phyloP scores from a whole-genome alignment of 2,113 vertebrate genomes.

The Podocnemis expansa region DNA sequence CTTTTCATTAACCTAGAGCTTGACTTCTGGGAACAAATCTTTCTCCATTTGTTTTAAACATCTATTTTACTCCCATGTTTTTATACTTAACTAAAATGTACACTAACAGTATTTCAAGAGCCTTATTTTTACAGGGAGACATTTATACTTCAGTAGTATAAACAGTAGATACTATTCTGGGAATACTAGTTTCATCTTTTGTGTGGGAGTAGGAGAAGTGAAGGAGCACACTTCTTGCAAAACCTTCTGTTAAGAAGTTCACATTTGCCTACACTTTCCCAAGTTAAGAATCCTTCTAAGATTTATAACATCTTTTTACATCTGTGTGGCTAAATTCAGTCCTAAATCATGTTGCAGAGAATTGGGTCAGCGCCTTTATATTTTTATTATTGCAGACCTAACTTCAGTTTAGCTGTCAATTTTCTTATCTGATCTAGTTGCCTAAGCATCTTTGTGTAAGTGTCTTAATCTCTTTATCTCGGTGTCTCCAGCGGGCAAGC shows the following conservation, averaged over 20 bases:
- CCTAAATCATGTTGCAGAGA: neutral
- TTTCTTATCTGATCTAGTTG: constrained; percentile 35
- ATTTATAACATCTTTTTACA: neutral
- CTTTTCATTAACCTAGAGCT: neutral
- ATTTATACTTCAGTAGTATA: neutral
- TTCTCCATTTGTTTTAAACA: neutral
- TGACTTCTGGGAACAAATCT: neutral
- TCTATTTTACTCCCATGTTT: neutral
- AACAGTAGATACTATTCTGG: neutral
- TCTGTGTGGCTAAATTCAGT: neutral
- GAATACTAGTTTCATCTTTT: neutral
- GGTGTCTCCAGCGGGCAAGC: constrained; percentile 34
- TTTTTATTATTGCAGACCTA: neutral
- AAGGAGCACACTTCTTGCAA: neutral
- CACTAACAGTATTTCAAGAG: neutral
- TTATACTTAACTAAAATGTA: neutral
- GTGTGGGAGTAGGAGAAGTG: neutral
- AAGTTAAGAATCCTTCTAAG: constrained; percentile 6
- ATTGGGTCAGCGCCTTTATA: neutral
- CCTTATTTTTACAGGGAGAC: neutral
- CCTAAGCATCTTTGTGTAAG: constrained; percentile 33
- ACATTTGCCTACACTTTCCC: constrained; percentile 1
- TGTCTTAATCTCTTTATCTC: constrained; percentile 51
- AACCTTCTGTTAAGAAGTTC: constrained; percentile 8
- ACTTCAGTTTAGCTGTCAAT: neutral